These are phyloP conservation scores for Porites lobata DNA, from an alignment of 92 coral and sea anemone genomes.

Conservation along the genomic window DNA sequence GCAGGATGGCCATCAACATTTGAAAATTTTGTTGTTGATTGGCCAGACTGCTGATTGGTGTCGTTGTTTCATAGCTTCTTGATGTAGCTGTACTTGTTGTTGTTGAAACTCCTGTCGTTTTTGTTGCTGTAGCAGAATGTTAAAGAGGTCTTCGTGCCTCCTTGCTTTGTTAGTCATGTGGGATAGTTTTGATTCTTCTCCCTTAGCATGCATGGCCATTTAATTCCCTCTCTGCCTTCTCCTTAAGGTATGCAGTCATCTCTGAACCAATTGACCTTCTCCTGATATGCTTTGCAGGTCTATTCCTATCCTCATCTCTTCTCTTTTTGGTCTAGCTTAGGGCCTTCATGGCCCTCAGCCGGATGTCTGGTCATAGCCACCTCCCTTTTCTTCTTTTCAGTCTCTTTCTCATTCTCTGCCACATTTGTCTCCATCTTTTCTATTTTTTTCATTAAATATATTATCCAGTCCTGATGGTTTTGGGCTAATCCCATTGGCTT, in stretches of 20 bases:
- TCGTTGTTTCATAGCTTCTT: slow-evolving; percentile 50
- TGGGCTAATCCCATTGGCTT: slow-evolving; percentile 52
- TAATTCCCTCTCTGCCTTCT: slow-evolving; percentile 45
- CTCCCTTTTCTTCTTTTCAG: slow-evolving; percentile 53
- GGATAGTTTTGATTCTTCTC: slow-evolving; percentile 35
- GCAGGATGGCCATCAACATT: slow-evolving; percentile 11
- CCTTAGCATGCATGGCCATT: slow-evolving; percentile 28
- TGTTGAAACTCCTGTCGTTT: slow-evolving; percentile 47
- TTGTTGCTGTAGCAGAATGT: slow-evolving; percentile 37
- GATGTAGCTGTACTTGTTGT: slow-evolving; percentile 53
- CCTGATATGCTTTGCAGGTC: slow-evolving; percentile 18
- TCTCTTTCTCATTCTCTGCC: slow-evolving; percentile 49
- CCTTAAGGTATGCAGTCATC: slow-evolving; percentile 38
- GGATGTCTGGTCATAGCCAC: slow-evolving; percentile 41
- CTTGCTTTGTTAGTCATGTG: slow-evolving; percentile 34
- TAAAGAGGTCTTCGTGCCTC: slow-evolving; percentile 45
- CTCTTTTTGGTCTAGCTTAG: slow-evolving; percentile 44
- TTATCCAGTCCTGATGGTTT: slow-evolving; percentile 22
- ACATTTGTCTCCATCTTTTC: slow-evolving; percentile 37
- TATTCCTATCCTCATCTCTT: slow-evolving; percentile 35
- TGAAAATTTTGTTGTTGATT: slow-evolving; percentile 35
- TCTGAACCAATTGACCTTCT: slow-evolving; percentile 42
- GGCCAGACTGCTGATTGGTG: slow-evolving; percentile 32
- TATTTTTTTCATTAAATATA: slow-evolving; percentile 28
- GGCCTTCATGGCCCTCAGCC: slow-evolving; percentile 48